Evolutionary conservation across 2,113 vertebrate species (phyloP), one percentile per base, ranked within the genome.

Genomic region (Setophaga petechia): DNA sequence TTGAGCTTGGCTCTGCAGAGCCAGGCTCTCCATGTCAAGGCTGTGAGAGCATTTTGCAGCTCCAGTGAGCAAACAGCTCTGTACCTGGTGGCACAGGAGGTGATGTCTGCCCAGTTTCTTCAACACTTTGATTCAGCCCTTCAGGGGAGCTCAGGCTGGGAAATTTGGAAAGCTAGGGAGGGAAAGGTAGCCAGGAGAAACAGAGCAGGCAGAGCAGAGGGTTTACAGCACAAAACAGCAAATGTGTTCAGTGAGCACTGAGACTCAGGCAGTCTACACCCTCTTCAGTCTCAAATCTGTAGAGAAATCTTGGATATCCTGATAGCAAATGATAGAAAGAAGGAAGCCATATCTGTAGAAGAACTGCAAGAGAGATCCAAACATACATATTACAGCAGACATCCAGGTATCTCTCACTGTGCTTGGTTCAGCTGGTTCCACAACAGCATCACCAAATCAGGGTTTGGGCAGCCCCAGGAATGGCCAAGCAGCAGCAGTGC

Each of bases 381-480:
- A 41, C 3, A 5, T 10, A 41, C 2, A 4, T 10, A 19, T 52
- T 52, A 11, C 58, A 73, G 30, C 44, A 63, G 49, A 57, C 18
- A 9, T 37, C 52, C 68, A 52, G 12, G 3, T 30, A 1, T 63
- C 12, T 81, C 71, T 15, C 19, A 43, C 2, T 5, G 11, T 57
- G 24, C 12, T 9, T 68, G 31, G 3, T 47, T 37, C 74, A 65
- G 54, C 17, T 12, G 4, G 13, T 46, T 84, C 25, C 80, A 65
- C 14, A 63, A 25, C 4, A 55, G 23, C 21, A 22, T 55, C 57
- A 47, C 0, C 0, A 33, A 46, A 15, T 1, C 0, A 2, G 15
- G 63, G 9, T 46, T 84, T 62, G 30, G n/a, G 39, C 59, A 89
- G 59, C 35, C 31, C 15, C 66, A 72, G 21, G 15, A 55, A 27